Percentiles rank a stretch among this genome's conserved stretches.
Evolutionary conservation across 2,113 vertebrate genomes (phyloP).

Genomic region (Triplophysa rosa): DNA sequence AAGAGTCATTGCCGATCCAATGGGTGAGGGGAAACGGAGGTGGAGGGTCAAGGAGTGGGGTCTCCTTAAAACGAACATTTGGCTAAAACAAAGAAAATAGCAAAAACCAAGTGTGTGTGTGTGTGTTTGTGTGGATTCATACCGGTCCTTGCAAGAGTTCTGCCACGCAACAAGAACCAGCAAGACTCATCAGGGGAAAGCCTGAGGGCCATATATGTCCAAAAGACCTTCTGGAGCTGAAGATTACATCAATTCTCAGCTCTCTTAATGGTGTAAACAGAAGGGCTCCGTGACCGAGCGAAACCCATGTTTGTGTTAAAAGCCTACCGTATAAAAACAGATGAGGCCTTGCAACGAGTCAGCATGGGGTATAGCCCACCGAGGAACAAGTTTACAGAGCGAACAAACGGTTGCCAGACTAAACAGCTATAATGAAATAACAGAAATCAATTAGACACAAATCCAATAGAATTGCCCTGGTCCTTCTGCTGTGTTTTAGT

Average conservation of each 20-base stretch:
- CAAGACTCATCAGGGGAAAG: constrained; percentile 11
- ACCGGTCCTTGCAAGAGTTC: neutral
- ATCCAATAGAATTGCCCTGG: constrained; percentile 34
- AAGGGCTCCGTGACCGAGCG: constrained; percentile 22
- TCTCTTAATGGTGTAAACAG: constrained; percentile 39
- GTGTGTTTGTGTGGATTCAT: neutral
- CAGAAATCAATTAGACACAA: constrained; percentile 60
- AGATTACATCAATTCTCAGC: constrained; percentile 37
- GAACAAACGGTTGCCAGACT: constrained; percentile 60
- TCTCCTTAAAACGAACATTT: constrained; percentile 46
- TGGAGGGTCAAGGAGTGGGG: constrained; percentile 34
- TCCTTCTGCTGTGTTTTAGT: constrained; percentile 51
- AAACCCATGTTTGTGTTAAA: constrained; percentile 37
- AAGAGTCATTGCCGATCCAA: constrained; percentile 67
- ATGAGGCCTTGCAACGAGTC: constrained; percentile 41
- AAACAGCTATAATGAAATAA: constrained; percentile 65
- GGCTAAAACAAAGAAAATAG: constrained; percentile 42
- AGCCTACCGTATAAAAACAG: constrained; percentile 37
- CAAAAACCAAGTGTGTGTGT: constrained; percentile 32
- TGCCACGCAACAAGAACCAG: constrained; percentile 15
- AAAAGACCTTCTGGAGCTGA: constrained; percentile 28
- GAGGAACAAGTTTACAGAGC: constrained; percentile 20
- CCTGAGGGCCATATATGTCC: constrained; percentile 29
- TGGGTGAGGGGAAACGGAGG: constrained; percentile 24
- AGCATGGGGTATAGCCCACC: constrained; percentile 41